A percentile compares a stretch with the other conserved stretches of the same genome.
Conservation (phyloP, 1,140 invertebrate genomes). For the Plodia interpunctella region DNA sequence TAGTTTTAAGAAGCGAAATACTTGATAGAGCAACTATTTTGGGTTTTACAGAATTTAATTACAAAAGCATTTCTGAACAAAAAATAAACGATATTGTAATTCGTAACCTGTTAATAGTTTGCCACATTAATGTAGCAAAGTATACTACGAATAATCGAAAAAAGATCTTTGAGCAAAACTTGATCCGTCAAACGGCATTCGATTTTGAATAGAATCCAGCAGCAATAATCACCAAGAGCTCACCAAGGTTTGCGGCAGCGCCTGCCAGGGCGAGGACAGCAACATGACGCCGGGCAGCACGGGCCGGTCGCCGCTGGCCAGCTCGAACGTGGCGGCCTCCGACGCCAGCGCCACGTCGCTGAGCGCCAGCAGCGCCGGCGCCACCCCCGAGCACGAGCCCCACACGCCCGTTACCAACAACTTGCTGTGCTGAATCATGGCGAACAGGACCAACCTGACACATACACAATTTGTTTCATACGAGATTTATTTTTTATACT, state of each 20-base stretch:
- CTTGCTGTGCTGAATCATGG: slow-evolving; percentile 47
- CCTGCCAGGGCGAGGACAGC: slow-evolving; percentile 25
- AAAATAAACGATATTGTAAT: too few relatives aligned
- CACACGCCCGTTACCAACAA: slow-evolving; percentile 47
- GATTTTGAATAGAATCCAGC: too few relatives aligned
- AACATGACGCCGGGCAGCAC: slow-evolving; percentile 40
- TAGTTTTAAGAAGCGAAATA: too few relatives aligned
- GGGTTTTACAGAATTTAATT: too few relatives aligned
- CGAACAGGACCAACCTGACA: slow-evolving; percentile 38
- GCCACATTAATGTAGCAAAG: too few relatives aligned
- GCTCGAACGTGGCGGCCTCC: slow-evolving; percentile 52
- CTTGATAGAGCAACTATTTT: too few relatives aligned
- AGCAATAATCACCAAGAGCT: background rate
- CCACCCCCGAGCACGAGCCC: slow-evolving; percentile 48
- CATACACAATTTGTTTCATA: slow-evolving; percentile 2
- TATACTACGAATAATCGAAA: too few relatives aligned
- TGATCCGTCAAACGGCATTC: background rate
- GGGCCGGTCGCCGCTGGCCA: slow-evolving; percentile 27
- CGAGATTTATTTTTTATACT: too few relatives aligned
- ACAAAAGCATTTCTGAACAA: too few relatives aligned
- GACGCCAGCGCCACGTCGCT: slow-evolving; percentile 57
- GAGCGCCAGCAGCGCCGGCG: slow-evolving; percentile 51
- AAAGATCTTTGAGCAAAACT: too few relatives aligned
- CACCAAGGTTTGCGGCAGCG: slow-evolving; percentile 34
- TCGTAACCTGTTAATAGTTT: too few relatives aligned